Evolutionary conservation across 1,140 invertebrate genomes (phyloP).

Genomic region (Rhagoletis pomonella): DNA sequence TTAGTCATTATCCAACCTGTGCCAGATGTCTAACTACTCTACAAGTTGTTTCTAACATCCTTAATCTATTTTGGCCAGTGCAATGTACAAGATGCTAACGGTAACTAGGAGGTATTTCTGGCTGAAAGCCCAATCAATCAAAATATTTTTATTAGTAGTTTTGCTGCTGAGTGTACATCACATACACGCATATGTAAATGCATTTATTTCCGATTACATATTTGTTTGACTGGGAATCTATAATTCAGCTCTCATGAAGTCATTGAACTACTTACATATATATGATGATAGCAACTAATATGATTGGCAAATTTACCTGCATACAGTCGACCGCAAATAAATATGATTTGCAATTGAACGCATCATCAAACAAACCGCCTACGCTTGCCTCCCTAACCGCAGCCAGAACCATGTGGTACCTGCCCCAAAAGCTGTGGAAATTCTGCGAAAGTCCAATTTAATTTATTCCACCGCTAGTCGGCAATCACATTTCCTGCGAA

Average conservation of each 20-base stretch:
- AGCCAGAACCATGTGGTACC: not conserved
- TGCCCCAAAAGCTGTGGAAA: not conserved
- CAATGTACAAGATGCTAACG: too few species aligned
- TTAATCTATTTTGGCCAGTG: too few species aligned
- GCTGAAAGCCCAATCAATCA: too few species aligned
- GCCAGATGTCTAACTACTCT: too few species aligned
- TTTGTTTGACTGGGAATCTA: not conserved
- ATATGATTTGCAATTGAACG: slow-evolving; percentile 45
- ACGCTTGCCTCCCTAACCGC: not conserved
- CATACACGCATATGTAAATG: not conserved
- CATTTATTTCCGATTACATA: not conserved
- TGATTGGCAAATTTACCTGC: not conserved
- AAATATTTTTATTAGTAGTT: not conserved
- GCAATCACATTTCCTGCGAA: slow-evolving; percentile 35
- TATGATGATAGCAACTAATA: slow-evolving; percentile 15
- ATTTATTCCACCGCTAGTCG: slow-evolving; percentile 15
- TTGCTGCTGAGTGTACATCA: not conserved
- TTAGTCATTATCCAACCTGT: too few species aligned
- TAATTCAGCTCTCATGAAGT: not conserved
- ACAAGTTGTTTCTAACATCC: too few species aligned
- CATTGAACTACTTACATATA: not conserved
- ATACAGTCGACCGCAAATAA: slow-evolving; percentile 32
- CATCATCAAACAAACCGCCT: slow-evolving; percentile 27
- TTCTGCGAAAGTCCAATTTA: slow-evolving; percentile 32
- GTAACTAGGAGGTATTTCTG: too few species aligned